Conservation (phyloP, 2,888 invertebrate species). For the Tanypteryx hageni region DNA sequence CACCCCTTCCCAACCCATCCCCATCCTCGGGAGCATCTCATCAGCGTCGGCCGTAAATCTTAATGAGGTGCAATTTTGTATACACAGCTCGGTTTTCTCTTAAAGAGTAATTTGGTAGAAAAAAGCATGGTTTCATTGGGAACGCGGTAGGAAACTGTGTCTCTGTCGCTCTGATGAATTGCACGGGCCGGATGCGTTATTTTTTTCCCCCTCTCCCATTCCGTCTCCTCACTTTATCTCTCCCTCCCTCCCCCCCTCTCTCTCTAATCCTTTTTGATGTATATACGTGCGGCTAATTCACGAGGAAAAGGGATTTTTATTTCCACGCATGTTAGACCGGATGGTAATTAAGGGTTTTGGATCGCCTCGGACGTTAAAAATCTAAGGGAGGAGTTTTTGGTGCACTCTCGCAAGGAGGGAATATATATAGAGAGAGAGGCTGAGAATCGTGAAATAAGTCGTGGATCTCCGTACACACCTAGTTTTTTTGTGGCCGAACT, state of each 20-base stretch:
- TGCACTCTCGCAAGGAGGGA: background rate
- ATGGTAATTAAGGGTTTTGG: slow-evolving; percentile 4
- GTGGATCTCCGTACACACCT: background rate
- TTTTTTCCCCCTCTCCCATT: background rate
- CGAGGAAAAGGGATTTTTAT: background rate
- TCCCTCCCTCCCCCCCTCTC: background rate
- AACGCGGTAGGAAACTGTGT: slow-evolving; percentile 36
- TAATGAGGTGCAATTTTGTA: slow-evolving; percentile 55
- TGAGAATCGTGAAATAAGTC: background rate
- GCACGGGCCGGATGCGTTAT: slow-evolving; percentile 32
- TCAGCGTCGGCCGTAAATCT: slow-evolving; percentile 37
- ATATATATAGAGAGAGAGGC: background rate
- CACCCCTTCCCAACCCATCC: background rate
- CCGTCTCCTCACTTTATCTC: background rate
- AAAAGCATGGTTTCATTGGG: slow-evolving; percentile 33
- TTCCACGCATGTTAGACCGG: background rate
- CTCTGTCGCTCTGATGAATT: slow-evolving; percentile 61
- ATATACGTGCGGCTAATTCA: background rate
- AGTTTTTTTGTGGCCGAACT: background rate
- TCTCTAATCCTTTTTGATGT: slow-evolving; percentile 20
- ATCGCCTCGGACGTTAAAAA: background rate
- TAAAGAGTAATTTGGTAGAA: slow-evolving; percentile 51
- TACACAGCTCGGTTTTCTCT: slow-evolving; percentile 52
- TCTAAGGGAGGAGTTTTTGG: background rate
- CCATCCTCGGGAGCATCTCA: background rate